Conservation (phyloP, 2,888 invertebrate genomes). For the Catocala fraxini region DNA sequence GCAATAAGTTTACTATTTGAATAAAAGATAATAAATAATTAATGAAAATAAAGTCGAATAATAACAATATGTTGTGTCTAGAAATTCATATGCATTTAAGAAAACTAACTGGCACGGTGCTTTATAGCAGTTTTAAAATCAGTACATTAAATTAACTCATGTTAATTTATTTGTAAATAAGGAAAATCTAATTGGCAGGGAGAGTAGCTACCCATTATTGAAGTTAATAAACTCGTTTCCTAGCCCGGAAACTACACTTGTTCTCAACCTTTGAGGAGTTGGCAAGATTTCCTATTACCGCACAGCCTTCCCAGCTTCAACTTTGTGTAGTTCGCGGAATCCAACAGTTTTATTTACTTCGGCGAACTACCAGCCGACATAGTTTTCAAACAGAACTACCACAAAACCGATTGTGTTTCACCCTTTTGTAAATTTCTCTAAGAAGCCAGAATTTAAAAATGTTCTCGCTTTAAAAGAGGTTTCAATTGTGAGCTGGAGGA, state of each 20-base stretch:
- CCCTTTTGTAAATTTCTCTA: conserved; percentile 12
- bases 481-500: not conserved
- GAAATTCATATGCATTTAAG: too few species aligned
- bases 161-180: conserved; percentile 38
- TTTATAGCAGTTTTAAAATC: too few species aligned
- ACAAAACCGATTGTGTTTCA: conserved; percentile 25
- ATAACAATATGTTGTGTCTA: too few species aligned
- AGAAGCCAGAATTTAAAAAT: conserved; percentile 8
- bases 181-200: conserved; percentile 50
- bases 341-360: conserved; percentile 63
- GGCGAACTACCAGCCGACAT: conserved; percentile 45
- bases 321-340: conserved; percentile 57
- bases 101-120: too few species aligned
- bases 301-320: conserved; percentile 52
- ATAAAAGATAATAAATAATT: too few species aligned
- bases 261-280: conserved; percentile 67
- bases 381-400: conserved; percentile 36
- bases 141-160: not conserved
- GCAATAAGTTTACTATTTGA: too few species aligned
- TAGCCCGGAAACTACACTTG: conserved; percentile 62
- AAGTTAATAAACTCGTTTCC: conserved; percentile 61
- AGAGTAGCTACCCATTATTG: conserved; percentile 37
- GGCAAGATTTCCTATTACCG: conserved; percentile 67
- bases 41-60: too few species aligned
- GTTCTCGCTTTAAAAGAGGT: not conserved